Evolutionary conservation across 2,113 vertebrate species (phyloP), one percentile per base, ranked within the genome.

Genomic region (Anhinga rufa): DNA sequence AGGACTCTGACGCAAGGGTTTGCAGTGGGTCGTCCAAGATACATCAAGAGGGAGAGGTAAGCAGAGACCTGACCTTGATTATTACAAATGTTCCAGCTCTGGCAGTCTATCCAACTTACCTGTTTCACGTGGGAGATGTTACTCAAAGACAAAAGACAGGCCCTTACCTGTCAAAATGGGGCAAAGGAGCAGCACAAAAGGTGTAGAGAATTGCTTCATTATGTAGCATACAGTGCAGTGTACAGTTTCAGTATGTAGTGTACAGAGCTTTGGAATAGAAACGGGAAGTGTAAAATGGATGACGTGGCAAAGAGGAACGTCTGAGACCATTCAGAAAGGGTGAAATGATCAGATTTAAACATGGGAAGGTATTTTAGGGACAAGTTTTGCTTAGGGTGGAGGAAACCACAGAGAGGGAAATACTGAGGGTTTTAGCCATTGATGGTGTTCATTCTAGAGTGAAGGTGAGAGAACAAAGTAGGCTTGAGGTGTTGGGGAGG

Each of bases 11-110:
- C 3, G 5, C 10, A 14, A 17, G 25, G 55, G 51, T 44, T 66
- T 87, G 65, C 65, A 57, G 21, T 0, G 1, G 34, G 19, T 7
- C 7, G 0, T 44, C 3, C 0, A 0, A 58, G n/a, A 31, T 64
- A 40, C 6, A 3, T 42, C 8, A 3, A 26, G 38, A 90, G 49
- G 22, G 25, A 64, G 29, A 86, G 31, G 44, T 20, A 82, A 31
- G 76, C n/a, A 58, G 75, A 76, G 82, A 40, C 19, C 34, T 83
- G 36, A 24, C 51, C 21, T 62, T 28, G 9, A 32, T 69, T 32
- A 24, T 54, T 82, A 9, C 32, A 29, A 14, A 21, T 40, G 31
- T 28, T 85, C 66, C 31, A 75, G 61, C 48, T 58, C 13, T 34
- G 10, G 55, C 28, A 11, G 28, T 32, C 34, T 44, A 2, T 24